These are phyloP conservation scores for Bubo blakistoni DNA, from an alignment of 2,113 vertebrate genomes.

Conservation along the genomic window DNA sequence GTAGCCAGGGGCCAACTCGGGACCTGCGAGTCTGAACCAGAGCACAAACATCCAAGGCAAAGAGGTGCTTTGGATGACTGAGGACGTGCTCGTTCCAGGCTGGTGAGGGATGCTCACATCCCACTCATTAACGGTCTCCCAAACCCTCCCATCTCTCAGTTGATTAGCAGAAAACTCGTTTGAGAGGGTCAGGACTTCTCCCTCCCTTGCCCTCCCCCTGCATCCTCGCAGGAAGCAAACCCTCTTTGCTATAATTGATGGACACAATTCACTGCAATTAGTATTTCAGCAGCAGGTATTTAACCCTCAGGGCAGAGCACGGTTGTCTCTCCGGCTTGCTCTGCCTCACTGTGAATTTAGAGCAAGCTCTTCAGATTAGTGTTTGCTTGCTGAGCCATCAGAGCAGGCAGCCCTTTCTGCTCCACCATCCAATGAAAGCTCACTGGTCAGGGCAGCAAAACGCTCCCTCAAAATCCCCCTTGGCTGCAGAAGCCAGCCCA, in stretches of 20 bases:
- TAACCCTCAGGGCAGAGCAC: conserved; percentile 37
- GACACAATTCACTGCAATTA: conserved; percentile 49
- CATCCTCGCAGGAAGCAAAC: background rate
- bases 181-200: background rate
- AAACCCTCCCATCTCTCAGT: background rate
- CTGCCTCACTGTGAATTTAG: background rate
- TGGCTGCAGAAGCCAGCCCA: background rate
- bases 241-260: conserved; percentile 24
- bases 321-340: background rate
- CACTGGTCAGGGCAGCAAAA: background rate
- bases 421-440: background rate
- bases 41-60: fast-evolving
- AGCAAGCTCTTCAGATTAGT: background rate
- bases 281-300: conserved; percentile 49
- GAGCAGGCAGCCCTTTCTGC: background rate
- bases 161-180: background rate
- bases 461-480: fast-evolving
- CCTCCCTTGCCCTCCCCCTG: background rate
- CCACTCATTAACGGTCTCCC: background rate
- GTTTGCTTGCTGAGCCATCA: background rate
- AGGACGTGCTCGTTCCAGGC: background rate
- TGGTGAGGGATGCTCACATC: background rate
- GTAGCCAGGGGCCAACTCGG: background rate
- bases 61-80: background rate
- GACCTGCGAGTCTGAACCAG: fast-evolving